These are phyloP conservation scores for Brevimyrus niger DNA, from an alignment of 2,113 vertebrate genomes.

Conservation along the genomic window DNA sequence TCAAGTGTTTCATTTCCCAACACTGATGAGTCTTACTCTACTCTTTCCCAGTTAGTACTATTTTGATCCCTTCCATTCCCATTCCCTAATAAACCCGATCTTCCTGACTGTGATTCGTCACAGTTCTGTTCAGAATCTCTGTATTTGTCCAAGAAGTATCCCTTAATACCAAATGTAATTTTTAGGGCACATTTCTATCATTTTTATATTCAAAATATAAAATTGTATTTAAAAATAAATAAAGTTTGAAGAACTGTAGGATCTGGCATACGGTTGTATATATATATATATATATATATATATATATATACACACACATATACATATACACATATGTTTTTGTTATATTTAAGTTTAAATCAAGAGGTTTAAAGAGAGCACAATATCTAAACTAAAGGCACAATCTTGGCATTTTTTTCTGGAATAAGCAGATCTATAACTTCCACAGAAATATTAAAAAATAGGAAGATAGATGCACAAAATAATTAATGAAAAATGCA, in stretches of 20 bases:
- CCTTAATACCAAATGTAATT: background rate
- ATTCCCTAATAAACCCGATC: background rate
- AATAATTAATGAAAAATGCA: background rate
- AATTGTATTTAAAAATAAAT: background rate
- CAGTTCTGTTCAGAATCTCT: background rate
- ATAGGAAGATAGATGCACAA: background rate
- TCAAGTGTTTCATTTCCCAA: too few species aligned
- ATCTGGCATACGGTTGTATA: background rate
- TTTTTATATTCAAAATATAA: background rate
- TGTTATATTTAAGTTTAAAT: background rate
- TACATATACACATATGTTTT: background rate
- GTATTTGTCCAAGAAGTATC: background rate
- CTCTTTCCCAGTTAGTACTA: background rate
- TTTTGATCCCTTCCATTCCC: background rate
- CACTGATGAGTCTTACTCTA: background rate
- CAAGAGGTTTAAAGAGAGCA: conserved; percentile 13
- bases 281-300: too few species aligned
- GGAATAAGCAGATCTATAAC: background rate
- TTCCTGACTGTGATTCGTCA: background rate
- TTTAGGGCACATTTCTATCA: background rate
- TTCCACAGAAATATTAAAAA: background rate
- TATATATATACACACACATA: too few species aligned
- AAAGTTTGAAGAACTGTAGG: background rate
- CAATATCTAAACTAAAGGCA: conserved; percentile 10
- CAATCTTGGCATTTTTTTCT: background rate